Evolutionary conservation across 2,888 invertebrate genomes (phyloP), one percentile per base, ranked within the genome.

Genomic region (Drosophila stalkeri): DNA sequence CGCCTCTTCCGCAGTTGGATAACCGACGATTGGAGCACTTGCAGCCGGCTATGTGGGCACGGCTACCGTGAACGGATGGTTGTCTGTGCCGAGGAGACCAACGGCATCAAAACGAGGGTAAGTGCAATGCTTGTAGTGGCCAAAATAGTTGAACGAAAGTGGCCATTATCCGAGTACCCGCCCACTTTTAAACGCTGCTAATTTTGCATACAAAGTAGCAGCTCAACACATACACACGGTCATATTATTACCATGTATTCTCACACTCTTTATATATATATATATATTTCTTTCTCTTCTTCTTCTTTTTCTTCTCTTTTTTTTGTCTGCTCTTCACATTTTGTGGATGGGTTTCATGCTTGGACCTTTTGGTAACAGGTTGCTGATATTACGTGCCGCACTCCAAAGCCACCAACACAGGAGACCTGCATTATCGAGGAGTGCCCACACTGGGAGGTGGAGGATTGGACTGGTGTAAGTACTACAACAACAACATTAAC

Each of bases 381-480:
- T 87, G 95, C 94, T 91, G 97, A 98, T 86, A 95, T 96, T 61
- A 96, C 96, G 82, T 98, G 98, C 93, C 94, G 95, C 66, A 80
- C 86, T 67, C 95, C 96, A 72, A 97, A 97, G 74, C 98, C 98
- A 5, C 94, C 96, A 66, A 95, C 95, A 55, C 95, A 96, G 78
- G 97, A 98, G 91, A 94, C 96, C 4, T 99, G 98, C 94, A 97
- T 96, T 93, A 95, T 95, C 77, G 95, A 96, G 86, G 96, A 97
- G 73, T 99, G 99, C 92, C 98, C 98, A 1, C 95, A 95, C 79
- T 99, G 99, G 99, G 94, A 96, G 77, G 95, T 96, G 51, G 96
- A 97, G 33, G 95, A 96, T 67, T 98, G 98, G 98, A 97, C 98
- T 62, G 96, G 96, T 94, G 98, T 98, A 94, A 96, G 97, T 95